Conservation (phyloP, 2,113 vertebrate species). For the Equus quagga region DNA sequence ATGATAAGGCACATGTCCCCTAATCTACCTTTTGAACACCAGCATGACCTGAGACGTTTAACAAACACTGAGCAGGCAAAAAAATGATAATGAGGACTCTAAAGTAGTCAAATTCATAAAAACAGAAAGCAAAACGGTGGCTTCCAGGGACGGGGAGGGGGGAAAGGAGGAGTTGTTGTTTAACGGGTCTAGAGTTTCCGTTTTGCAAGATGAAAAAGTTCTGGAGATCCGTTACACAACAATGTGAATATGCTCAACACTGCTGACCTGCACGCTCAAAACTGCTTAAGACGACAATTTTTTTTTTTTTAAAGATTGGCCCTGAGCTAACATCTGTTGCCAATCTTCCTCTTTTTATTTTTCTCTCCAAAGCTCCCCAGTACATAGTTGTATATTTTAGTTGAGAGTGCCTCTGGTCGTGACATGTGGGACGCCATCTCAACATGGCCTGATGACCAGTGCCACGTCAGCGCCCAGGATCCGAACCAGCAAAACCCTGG, state of each 20-base stretch:
- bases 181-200: background rate
- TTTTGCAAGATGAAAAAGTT: background rate
- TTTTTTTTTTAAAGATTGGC: too few relatives aligned
- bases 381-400: too few relatives aligned
- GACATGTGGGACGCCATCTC: too few relatives aligned
- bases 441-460: too few relatives aligned
- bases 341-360: too few relatives aligned
- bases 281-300: background rate
- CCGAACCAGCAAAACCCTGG: too few relatives aligned
- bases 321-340: too few relatives aligned
- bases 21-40: background rate
- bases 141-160: background rate
- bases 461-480: too few relatives aligned
- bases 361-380: too few relatives aligned
- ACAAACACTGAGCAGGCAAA: background rate
- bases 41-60: background rate
- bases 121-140: background rate
- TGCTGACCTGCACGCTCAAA: background rate
- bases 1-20: background rate
- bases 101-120: background rate
- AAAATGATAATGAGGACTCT: background rate
- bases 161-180: background rate
- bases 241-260: background rate
- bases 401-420: too few relatives aligned
- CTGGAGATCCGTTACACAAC: background rate